Conservation (phyloP, 2,888 invertebrate genomes). For the Eurytoma californica region DNA sequence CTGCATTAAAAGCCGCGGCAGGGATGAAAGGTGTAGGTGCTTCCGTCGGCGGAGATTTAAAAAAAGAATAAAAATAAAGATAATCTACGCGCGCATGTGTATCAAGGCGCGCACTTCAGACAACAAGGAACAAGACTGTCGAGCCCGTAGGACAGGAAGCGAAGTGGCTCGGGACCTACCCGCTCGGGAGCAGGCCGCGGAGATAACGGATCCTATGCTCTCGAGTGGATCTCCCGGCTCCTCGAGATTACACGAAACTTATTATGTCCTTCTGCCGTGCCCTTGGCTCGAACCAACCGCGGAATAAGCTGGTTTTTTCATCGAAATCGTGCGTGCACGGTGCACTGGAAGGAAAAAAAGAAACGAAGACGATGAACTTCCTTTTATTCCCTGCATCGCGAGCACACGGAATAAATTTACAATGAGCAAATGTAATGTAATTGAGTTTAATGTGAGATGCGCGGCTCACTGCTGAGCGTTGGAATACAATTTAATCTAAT, state of each 20-base stretch:
- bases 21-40: no score
- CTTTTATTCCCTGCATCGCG: background rate
- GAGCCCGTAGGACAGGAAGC: slow-evolving; percentile 30
- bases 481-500: background rate
- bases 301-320: no score
- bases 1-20: no score
- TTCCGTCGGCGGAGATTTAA: background rate
- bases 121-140: slow-evolving; percentile 42
- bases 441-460: no score
- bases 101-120: slow-evolving; percentile 27
- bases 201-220: background rate
- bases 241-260: no score
- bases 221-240: no score
- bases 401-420: background rate
- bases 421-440: background rate
- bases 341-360: no score
- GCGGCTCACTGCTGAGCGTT: background rate
- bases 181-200: slow-evolving; percentile 3
- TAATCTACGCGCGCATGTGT: background rate
- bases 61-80: background rate
- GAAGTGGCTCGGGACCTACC: background rate
- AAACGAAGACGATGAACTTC: no score
- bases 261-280: no score
- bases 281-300: no score
- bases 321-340: no score